A percentile compares a stretch with the other conserved stretches of the same genome.
phyloP scores from a whole-genome alignment of 37 sponge, comb jelly and placozoan species.

The Diacarnus erythraeanus region DNA sequence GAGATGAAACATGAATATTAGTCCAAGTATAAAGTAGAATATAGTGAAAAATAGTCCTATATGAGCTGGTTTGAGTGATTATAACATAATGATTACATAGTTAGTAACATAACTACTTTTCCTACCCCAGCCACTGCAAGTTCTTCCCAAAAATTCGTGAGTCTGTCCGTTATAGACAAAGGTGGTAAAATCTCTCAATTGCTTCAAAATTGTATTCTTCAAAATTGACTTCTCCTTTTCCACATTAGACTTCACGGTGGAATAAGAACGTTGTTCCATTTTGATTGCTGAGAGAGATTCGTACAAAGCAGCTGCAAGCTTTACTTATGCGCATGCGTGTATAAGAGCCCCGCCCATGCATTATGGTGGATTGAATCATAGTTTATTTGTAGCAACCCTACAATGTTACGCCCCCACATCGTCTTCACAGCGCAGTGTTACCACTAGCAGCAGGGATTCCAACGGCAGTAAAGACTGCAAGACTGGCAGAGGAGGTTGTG shows the following conservation, averaged over 20 bases:
- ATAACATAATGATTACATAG: neutral
- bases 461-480: slow-evolving; percentile 14
- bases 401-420: slow-evolving; percentile 21
- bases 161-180: slow-evolving; percentile 58
- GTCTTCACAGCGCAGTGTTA: slow-evolving; percentile 2
- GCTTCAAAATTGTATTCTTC: neutral
- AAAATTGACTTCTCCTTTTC: too few relatives aligned
- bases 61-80: slow-evolving; percentile 19
- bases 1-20: slow-evolving; percentile 55
- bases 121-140: slow-evolving; percentile 66
- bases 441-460: slow-evolving; percentile 29
- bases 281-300: too few relatives aligned
- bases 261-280: too few relatives aligned
- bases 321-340: slow-evolving; percentile 4
- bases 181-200: neutral
- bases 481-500: slow-evolving; percentile 1
- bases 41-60: slow-evolving; percentile 34
- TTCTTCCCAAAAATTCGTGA: slow-evolving; percentile 57
- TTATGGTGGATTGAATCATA: neutral
- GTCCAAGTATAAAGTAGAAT: slow-evolving; percentile 39
- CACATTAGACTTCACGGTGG: too few relatives aligned
- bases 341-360: slow-evolving; percentile 1
- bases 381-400: slow-evolving; percentile 2
- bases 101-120: neutral
- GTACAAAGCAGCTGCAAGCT: too few relatives aligned